A percentile compares a stretch with the other conserved stretches of the same genome.
Evolutionary conservation across 2,888 invertebrate species (phyloP).

Genomic region (Drosophila hamatofila): DNA sequence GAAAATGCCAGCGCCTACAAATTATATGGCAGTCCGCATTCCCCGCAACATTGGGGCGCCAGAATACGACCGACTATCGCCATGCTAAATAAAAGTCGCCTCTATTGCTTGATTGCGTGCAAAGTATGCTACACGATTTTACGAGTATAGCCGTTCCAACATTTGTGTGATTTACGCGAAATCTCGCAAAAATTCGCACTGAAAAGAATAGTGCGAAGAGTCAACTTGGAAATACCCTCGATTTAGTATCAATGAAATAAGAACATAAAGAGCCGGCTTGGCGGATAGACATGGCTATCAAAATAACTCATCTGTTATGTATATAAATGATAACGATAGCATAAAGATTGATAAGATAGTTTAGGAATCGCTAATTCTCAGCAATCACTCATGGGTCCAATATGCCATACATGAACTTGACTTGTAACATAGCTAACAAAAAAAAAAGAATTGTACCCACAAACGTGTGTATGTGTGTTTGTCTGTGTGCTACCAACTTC

Average conservation of each 20-base stretch:
- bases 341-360: not conserved
- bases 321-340: not conserved
- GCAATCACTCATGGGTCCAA: not conserved
- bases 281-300: not conserved
- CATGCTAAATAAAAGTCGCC: slow-evolving; percentile 51
- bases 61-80: slow-evolving; percentile 22
- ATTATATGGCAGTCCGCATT: slow-evolving; percentile 51
- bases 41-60: not conserved
- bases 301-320: not conserved
- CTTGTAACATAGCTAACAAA: slow-evolving; percentile 7
- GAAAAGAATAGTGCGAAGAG: not conserved
- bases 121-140: slow-evolving; percentile 61
- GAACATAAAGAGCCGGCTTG: not conserved
- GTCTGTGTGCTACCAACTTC: slow-evolving; percentile 56
- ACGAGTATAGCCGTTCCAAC: slow-evolving; percentile 54
- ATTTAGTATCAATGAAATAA: not conserved
- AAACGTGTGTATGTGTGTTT: slow-evolving; percentile 49
- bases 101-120: slow-evolving; percentile 62
- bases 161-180: slow-evolving; percentile 73
- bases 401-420: slow-evolving; percentile 11
- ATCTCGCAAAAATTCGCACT: slow-evolving; percentile 51
- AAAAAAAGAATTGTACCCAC: slow-evolving; percentile 37
- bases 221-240: not conserved
- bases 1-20: slow-evolving; percentile 59
- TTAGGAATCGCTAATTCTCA: not conserved